phyloP scores from a whole-genome alignment of 2,797 vertebrate species.

The Zenarchopterus dispar region DNA sequence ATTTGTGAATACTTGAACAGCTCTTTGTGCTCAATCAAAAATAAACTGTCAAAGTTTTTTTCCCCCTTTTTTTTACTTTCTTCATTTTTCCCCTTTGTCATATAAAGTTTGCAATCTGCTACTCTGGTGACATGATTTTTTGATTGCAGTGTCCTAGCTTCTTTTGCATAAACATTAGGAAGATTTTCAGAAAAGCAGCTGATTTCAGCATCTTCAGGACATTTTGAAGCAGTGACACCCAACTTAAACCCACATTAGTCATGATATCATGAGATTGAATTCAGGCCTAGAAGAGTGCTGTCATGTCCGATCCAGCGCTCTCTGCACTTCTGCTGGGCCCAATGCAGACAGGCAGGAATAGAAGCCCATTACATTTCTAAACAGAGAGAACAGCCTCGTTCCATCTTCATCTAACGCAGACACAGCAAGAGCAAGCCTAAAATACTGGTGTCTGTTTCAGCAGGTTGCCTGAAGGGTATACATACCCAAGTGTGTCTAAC shows the following conservation, averaged over 20 bases:
- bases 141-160: slow-evolving; percentile 9
- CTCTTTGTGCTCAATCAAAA: background rate
- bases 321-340: slow-evolving; percentile 29
- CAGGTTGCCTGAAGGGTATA: slow-evolving; percentile 44
- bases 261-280: slow-evolving; percentile 46
- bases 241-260: slow-evolving; percentile 46
- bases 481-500: slow-evolving; percentile 33
- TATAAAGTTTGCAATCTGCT: slow-evolving; percentile 4
- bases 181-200: slow-evolving; percentile 31
- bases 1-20: background rate
- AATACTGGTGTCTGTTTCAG: slow-evolving; percentile 64
- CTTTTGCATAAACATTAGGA: slow-evolving; percentile 25
- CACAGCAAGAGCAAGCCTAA: slow-evolving; percentile 55
- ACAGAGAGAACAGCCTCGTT: slow-evolving; percentile 70
- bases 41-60: too few relatives aligned
- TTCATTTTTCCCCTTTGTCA: too few relatives aligned
- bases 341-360: slow-evolving; percentile 64
- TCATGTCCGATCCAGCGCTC: slow-evolving; percentile 43
- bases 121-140: slow-evolving; percentile 21
- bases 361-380: slow-evolving; percentile 73
- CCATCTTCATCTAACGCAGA: slow-evolving; percentile 73
- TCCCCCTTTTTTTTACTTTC: too few relatives aligned
- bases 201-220: slow-evolving; percentile 21
- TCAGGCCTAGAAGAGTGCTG: slow-evolving; percentile 42
- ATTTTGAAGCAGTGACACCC: slow-evolving; percentile 28